Conservation (phyloP, 1,140 invertebrate species). For the Planococcus citri region DNA sequence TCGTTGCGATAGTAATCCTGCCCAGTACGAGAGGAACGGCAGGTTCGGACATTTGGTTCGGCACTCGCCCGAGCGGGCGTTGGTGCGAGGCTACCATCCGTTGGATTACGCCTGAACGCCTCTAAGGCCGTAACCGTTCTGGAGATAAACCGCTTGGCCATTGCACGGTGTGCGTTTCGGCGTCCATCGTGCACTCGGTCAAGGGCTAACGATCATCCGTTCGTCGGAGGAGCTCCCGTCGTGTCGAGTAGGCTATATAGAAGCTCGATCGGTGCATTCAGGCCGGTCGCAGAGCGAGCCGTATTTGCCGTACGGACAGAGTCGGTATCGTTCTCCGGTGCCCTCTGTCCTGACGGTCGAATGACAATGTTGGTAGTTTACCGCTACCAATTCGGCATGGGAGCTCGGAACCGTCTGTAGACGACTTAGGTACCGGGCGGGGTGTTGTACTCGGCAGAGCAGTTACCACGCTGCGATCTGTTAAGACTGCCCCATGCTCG, state of each 20-base stretch:
- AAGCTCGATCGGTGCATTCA: neutral
- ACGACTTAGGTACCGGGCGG: conserved; percentile 47
- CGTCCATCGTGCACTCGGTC: neutral
- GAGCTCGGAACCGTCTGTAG: conserved; percentile 47
- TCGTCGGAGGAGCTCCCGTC: neutral
- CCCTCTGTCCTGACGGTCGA: neutral
- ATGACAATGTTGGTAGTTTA: conserved; percentile 30
- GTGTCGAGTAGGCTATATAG: neutral
- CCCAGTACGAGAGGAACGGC: conserved; percentile 63
- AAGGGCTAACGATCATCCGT: neutral
- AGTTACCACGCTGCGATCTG: conserved; percentile 38
- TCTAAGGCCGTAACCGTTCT: conserved; percentile 62
- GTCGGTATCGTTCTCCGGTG: conserved; percentile 29
- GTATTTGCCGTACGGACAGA: conserved; percentile 20
- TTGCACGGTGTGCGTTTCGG: neutral
- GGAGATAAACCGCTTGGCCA: conserved; percentile 30
- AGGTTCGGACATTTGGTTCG: conserved; percentile 67
- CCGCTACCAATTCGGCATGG: conserved; percentile 37
- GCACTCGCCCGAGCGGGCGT: conserved; percentile 50
- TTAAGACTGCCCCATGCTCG: conserved; percentile 39
- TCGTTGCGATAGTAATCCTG: conserved; percentile 48
- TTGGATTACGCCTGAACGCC: conserved; percentile 71
- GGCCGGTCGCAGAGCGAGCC: neutral
- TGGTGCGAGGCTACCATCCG: conserved; percentile 68
- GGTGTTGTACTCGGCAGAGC: conserved; percentile 48